Evolutionary conservation across 2,888 invertebrate species (phyloP).

Genomic region (Sphecodes monilicornis): DNA sequence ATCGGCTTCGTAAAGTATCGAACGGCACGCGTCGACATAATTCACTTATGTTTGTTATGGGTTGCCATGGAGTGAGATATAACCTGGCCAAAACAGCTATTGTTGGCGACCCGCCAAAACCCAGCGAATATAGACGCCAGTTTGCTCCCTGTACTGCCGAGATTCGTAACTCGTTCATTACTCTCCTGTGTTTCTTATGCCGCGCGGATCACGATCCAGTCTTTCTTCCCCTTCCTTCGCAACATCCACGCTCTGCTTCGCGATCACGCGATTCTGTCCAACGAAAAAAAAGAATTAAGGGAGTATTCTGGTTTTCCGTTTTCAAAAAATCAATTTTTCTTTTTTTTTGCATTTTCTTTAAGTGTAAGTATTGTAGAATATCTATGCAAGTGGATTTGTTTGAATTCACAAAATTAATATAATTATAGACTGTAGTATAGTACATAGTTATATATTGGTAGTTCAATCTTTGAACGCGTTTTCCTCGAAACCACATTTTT

Average conservation of each 20-base stretch:
- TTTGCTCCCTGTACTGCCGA: conserved; percentile 55
- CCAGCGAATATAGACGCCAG: conserved; percentile 76
- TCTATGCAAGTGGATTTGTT: no score
- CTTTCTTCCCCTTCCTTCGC: background rate
- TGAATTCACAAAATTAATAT: no score
- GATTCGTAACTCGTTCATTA: conserved; percentile 59
- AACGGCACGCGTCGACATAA: conserved; percentile 81
- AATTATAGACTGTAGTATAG: no score
- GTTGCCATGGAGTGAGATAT: conserved; percentile 82
- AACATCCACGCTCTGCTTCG: background rate
- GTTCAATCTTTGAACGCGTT: no score
- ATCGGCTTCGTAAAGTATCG: conserved; percentile 80
- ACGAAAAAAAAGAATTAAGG: no score
- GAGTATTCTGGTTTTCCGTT: no score
- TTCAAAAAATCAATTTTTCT: no score
- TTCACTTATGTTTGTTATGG: conserved; percentile 83
- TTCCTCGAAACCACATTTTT: no score
- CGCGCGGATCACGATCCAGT: background rate
- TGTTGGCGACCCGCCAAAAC: conserved; percentile 81
- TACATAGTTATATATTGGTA: no score
- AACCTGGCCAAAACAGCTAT: conserved; percentile 79
- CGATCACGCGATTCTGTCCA: background rate
- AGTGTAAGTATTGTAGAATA: no score
- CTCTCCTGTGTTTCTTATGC: conserved; percentile 37
- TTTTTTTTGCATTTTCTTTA: no score